Evolutionary conservation across 1,140 invertebrate genomes (phyloP).

Genomic region (Neotoxoptera formosana): DNA sequence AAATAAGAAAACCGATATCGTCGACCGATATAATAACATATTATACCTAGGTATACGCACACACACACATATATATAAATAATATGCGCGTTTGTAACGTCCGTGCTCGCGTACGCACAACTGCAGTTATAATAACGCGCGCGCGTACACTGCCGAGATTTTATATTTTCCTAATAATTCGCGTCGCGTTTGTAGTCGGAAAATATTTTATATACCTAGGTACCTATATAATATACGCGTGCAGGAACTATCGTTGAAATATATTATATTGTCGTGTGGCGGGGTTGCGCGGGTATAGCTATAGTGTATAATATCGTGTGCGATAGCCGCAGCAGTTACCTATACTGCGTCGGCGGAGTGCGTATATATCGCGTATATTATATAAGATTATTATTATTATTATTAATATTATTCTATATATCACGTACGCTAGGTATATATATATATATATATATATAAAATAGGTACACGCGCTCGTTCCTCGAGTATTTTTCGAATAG

Average conservation of each 20-base stretch:
- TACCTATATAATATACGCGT: neutral
- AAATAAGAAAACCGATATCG: conserved; percentile 32
- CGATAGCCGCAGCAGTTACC: no score
- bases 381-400: neutral
- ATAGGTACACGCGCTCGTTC: neutral
- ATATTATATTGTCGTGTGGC: neutral
- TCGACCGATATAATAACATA: neutral
- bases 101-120: neutral
- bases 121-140: neutral
- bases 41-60: neutral
- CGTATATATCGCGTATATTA: neutral
- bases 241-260: neutral
- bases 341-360: no score
- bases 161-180: conserved; percentile 17
- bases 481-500: conserved; percentile 16
- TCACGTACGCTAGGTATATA: neutral
- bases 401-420: neutral
- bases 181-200: neutral
- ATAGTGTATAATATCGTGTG: no score
- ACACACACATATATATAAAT: no score
- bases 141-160: neutral
- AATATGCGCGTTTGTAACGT: neutral
- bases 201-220: conserved; percentile 6
- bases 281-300: neutral
- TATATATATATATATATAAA: no score